Evolutionary conservation across 2,113 vertebrate species (phyloP), one percentile per base, ranked within the genome.

Genomic region (Cyanoderma ruficeps): DNA sequence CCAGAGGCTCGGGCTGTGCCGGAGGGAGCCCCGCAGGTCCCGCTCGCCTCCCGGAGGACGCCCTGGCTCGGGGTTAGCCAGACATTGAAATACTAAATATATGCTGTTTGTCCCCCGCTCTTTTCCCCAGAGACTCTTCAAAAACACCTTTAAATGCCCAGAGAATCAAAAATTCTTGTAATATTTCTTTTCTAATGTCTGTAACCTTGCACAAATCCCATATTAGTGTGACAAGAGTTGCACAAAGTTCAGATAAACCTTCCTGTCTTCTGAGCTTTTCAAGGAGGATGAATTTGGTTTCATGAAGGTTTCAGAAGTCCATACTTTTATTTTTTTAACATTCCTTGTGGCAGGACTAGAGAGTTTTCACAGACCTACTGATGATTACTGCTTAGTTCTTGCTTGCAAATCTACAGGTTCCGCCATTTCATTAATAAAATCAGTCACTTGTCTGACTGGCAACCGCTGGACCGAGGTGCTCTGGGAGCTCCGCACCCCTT

Each of bases 371-470:
- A 56, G 41, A 87, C 22, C 7, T 60, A 16, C 20, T 9, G 2
- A 33, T 10, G 10, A 72, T 20, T 52, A 41, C 23, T 35, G 24
- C 16, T 39, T 7, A 41, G 59, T 20, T 83, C 55, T 89, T 97
- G 97, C 97, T 90, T 98, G 98, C 42, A 87, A 74, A 72, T 93
- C 60, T 7, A 65, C 59, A 6, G 96, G 96, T 23, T 98, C 96
- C 4, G 79, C 84, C 2, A 97, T 96, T 35, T 99, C 98, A 71
- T 99, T 98, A 83, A 97, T 91, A 95, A 99, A 98, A 7, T 98
- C 98, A 31, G 50, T 98, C 98, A 96, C 98, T 98, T 98, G 92
- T 98, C 98, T 42, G 98, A 98, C 83, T 98, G 98, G 94, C 97
- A 97, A 94, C 98, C 99, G 90, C 98, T 98, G 57, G 33, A 55